Percentiles rank a stretch among this genome's conserved stretches.
These are phyloP conservation scores for Aeoliscus strigatus DNA, from an alignment of 2,797 vertebrate genomes.

Conservation along the genomic window DNA sequence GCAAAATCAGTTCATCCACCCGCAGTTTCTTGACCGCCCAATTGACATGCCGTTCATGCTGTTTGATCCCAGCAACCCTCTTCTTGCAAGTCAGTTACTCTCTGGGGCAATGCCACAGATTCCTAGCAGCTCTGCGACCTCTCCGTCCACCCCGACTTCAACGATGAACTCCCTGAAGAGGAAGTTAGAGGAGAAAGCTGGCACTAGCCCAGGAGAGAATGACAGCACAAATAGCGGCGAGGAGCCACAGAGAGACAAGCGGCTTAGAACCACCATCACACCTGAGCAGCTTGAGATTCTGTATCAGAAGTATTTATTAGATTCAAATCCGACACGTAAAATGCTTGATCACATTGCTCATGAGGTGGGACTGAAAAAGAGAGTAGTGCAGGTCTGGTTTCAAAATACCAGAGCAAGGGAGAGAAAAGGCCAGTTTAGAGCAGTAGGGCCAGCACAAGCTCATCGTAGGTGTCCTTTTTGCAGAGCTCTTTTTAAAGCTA, in stretches of 20 bases:
- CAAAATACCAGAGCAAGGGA: slow-evolving; percentile 97
- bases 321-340: slow-evolving; percentile 98
- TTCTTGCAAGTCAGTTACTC: slow-evolving; percentile 92
- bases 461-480: slow-evolving; percentile 97
- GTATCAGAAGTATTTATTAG: slow-evolving; percentile 97
- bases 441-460: slow-evolving; percentile 95
- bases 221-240: slow-evolving; percentile 96
- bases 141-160: slow-evolving; percentile 92
- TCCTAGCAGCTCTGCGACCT: slow-evolving; percentile 92
- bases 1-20: slow-evolving; percentile 98
- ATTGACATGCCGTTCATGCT: slow-evolving; percentile 99
- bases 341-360: slow-evolving; percentile 99
- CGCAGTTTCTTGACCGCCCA: slow-evolving; percentile 92
- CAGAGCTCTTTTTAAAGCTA: slow-evolving; percentile 97
- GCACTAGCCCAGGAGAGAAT: slow-evolving; percentile 95
- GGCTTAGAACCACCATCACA: slow-evolving; percentile 96
- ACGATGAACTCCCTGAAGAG: slow-evolving; percentile 97
- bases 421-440: slow-evolving; percentile 96
- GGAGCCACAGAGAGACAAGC: slow-evolving; percentile 96
- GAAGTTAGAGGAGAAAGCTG: slow-evolving; percentile 97
- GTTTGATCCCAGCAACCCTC: slow-evolving; percentile 96
- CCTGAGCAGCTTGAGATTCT: slow-evolving; percentile 97
- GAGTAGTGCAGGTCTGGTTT: slow-evolving; percentile 99
- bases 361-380: slow-evolving; percentile 97
- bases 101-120: slow-evolving; percentile 95